Evolutionary conservation across 1,140 invertebrate genomes (phyloP).

Genomic region (Hylaeus anthracinus): DNA sequence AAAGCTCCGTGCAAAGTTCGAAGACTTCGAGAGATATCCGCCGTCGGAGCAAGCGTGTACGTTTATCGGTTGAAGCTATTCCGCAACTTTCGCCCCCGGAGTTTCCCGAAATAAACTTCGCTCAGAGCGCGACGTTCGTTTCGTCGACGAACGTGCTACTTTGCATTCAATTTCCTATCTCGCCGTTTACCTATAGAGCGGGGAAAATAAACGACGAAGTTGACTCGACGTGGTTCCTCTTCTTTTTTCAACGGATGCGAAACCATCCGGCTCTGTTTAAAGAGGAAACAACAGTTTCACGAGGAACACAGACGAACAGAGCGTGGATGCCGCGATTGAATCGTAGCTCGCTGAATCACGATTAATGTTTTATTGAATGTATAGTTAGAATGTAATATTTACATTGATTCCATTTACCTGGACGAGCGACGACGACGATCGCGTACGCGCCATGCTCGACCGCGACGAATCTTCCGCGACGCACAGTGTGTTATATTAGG

Average conservation of each 20-base stretch:
- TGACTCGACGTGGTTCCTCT: neutral
- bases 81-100: conserved; percentile 18
- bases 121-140: conserved; percentile 4
- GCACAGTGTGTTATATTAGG: too few relatives aligned
- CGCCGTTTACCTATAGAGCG: conserved; percentile 21
- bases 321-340: neutral
- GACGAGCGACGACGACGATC: conserved; percentile 42
- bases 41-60: conserved; percentile 9
- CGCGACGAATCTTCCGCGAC: neutral
- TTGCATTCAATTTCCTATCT: conserved; percentile 37
- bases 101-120: conserved; percentile 32
- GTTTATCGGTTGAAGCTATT: conserved; percentile 31
- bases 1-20: conserved; percentile 35
- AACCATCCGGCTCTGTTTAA: neutral
- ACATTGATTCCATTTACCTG: conserved; percentile 66
- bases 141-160: conserved; percentile 26
- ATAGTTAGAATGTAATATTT: conserved; percentile 63
- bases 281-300: neutral
- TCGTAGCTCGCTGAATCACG: conserved; percentile 32
- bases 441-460: neutral
- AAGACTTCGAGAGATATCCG: conserved; percentile 25
- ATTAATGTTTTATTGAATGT: conserved; percentile 68
- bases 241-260: neutral
- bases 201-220: conserved; percentile 7
- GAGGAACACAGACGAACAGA: neutral